Conservation (phyloP, 1,140 invertebrate genomes). For the Brachystomella parvula region DNA sequence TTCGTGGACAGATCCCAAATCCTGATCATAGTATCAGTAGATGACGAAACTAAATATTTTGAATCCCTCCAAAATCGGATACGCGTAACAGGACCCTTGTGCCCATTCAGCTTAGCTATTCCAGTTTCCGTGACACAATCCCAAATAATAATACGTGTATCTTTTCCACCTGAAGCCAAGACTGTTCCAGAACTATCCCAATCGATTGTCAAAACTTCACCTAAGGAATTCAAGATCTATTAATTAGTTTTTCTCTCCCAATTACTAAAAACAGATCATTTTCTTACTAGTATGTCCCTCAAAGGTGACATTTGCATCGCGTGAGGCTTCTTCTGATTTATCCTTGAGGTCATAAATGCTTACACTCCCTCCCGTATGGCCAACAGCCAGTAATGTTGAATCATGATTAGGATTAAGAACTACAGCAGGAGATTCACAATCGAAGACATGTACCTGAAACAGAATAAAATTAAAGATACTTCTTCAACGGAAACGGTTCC, state of each 20-base stretch:
- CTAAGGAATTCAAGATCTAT: conserved; percentile 39
- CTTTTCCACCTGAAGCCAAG: conserved; percentile 79
- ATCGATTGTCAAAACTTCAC: conserved; percentile 68
- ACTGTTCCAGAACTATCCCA: conserved; percentile 72
- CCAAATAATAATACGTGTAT: conserved; percentile 90
- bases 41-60: conserved; percentile 76
- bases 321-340: conserved; percentile 43
- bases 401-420: conserved; percentile 51
- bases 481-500: background rate
- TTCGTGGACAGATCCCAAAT: conserved; percentile 95
- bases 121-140: conserved; percentile 87
- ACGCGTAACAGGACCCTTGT: conserved; percentile 86
- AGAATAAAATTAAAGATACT: conserved; percentile 1
- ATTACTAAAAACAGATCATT: background rate
- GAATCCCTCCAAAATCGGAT: conserved; percentile 62
- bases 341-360: conserved; percentile 65
- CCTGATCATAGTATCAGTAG: conserved; percentile 91
- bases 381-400: conserved; percentile 71
- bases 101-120: conserved; percentile 77
- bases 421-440: conserved; percentile 36
- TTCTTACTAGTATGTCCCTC: conserved; percentile 64
- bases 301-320: conserved; percentile 67
- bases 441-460: conserved; percentile 41
- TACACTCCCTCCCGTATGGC: conserved; percentile 82
- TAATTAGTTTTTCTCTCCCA: background rate